These are phyloP conservation scores for Leptothorax acervorum DNA, from an alignment of 2,888 invertebrate species.

Conservation along the genomic window DNA sequence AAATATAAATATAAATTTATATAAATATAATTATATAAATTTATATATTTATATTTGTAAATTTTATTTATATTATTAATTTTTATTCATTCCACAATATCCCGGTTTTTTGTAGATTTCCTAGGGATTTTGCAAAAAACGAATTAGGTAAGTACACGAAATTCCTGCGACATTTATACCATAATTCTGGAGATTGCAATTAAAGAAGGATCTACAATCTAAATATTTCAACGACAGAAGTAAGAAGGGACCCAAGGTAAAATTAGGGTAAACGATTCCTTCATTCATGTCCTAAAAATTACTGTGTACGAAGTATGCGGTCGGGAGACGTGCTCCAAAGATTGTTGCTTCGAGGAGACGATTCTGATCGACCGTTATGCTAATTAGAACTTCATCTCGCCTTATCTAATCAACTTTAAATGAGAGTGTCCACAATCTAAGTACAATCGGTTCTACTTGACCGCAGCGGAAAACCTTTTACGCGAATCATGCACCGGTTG, in stretches of 20 bases:
- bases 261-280: background rate
- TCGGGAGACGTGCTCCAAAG: background rate
- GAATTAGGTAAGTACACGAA: no score
- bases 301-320: background rate
- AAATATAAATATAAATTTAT: no score
- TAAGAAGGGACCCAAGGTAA: no score
- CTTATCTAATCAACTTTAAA: constrained; percentile 32
- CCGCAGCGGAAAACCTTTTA: background rate
- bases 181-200: background rate
- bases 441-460: constrained; percentile 10
- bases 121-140: no score
- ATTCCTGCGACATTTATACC: background rate
- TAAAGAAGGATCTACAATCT: no score
- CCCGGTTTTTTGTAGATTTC: no score
- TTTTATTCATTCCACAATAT: no score
- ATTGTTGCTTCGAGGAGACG: background rate
- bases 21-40: no score
- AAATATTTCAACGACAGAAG: background rate
- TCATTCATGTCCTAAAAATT: background rate
- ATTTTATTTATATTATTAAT: no score
- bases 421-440: constrained; percentile 14
- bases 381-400: constrained; percentile 24
- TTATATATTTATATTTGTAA: no score
- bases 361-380: background rate
- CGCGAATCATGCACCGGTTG: background rate